Base-by-base conservation (phyloP, 2,888 invertebrate genomes). In the Agrotis segetum region DNA sequence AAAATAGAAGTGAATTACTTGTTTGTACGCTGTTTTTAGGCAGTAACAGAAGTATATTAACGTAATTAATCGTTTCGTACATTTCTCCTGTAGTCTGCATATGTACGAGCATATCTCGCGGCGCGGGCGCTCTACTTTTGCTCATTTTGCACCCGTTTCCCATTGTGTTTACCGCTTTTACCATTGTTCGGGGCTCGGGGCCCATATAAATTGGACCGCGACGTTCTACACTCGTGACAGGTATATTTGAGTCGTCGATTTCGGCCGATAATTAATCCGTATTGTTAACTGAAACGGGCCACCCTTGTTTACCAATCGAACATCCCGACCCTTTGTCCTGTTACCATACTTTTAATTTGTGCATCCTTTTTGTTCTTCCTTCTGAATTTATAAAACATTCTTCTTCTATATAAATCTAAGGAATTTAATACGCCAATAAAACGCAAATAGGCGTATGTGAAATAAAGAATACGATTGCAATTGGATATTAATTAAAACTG, bases 201-300 rank as follows among this genome's bases (percentile, higher is more conserved):
- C 87, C 93, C 92, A 92, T 95, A 96, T 96, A 96, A 96, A 96
- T 96, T 95, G 94, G 93, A 86, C 89, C 90, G 90, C 93, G 92
- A 92, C 94, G 92, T 92, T 91, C 91, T 92, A 90, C 93, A 92
- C 85, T 91, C 90, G 91, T 94, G 96, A 96, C 96, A 96, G 96
- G 95, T 96, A 96, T 96, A 96, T 96, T 96, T 95, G 95, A 96
- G 92, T 95, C 92, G 92, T 92, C 95, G 94, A 93, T 94, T 96
- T 95, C 90, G 90, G 91, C 90, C 94, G 95, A 95, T 96, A 96
- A 96, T 96, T 96, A 96, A 95, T 96, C 96, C 93, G 94, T 94
- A 94, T 95, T 96, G 95, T 95, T 92, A 93, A 93, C 92, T 91
- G 93, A 89, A 91, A 89, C 89, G 93, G 93, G 90, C 93, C 95